These are phyloP conservation scores for Bombus breviceps DNA, from an alignment of 1,140 invertebrate species.

Conservation along the genomic window DNA sequence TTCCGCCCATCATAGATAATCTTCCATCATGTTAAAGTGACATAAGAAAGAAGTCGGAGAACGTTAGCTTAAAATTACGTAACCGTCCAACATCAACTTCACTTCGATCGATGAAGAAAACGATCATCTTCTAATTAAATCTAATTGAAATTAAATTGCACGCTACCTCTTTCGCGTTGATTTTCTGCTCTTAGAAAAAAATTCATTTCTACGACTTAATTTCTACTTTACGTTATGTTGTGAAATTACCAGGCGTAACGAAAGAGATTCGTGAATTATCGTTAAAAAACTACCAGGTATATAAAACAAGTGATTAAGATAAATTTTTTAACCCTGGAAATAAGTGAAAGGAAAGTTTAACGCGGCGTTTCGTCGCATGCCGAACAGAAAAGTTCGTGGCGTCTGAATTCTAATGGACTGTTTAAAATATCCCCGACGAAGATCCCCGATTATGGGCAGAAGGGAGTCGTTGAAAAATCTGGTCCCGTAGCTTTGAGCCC, in stretches of 20 bases:
- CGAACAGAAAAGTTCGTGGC: background rate
- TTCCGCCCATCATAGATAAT: background rate
- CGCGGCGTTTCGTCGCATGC: background rate
- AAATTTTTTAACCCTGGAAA: slow-evolving; percentile 29
- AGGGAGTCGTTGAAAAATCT: slow-evolving; percentile 24
- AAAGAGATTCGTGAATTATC: no score
- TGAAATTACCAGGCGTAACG: background rate
- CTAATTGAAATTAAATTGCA: background rate
- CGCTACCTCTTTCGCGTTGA: background rate
- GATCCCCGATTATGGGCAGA: slow-evolving; percentile 7
- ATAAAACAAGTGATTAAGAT: background rate
- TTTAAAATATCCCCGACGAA: slow-evolving; percentile 29
- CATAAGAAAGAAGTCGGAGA: no score
- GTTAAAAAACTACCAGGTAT: no score
- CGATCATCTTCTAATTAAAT: background rate
- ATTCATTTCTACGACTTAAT: background rate
- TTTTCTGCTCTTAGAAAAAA: background rate
- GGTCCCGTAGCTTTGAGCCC: background rate
- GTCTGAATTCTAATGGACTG: slow-evolving; percentile 37
- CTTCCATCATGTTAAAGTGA: slow-evolving; percentile 12
- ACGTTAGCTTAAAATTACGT: background rate
- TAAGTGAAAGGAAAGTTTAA: background rate
- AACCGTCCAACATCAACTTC: background rate
- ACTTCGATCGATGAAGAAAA: background rate
- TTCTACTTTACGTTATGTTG: background rate